A percentile compares a stretch with the other conserved stretches of the same genome.
phyloP scores from a whole-genome alignment of 92 coral and sea anemone genomes.

The Epizoanthus rinbou region DNA sequence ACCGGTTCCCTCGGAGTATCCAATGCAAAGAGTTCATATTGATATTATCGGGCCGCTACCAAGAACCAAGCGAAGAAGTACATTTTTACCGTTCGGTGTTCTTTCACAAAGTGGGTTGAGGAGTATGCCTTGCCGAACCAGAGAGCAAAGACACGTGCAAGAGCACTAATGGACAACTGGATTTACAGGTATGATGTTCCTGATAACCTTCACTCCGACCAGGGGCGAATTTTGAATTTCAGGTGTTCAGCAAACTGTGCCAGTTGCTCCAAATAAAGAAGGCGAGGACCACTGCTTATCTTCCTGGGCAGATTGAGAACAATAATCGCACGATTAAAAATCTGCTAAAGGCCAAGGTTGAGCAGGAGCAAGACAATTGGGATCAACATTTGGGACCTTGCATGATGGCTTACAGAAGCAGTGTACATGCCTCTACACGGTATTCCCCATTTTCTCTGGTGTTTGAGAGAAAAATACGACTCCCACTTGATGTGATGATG shows the following conservation, averaged over 20 bases:
- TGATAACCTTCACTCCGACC: too few species aligned
- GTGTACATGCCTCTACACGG: constrained; percentile 43
- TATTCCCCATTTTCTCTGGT: constrained; percentile 49
- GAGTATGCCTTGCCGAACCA: constrained; percentile 56
- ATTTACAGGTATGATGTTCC: neutral
- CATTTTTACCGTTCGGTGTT: constrained; percentile 48
- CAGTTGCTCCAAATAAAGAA: neutral
- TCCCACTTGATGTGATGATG: constrained; percentile 50
- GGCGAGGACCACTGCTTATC: constrained; percentile 45
- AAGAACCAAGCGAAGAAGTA: constrained; percentile 37
- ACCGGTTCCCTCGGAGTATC: constrained; percentile 47
- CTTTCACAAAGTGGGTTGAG: constrained; percentile 43
- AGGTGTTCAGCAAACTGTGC: too few species aligned
- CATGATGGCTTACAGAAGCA: constrained; percentile 62
- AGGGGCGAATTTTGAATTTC: too few species aligned
- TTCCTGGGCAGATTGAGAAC: constrained; percentile 58
- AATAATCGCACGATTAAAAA: neutral
- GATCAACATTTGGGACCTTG: constrained; percentile 33
- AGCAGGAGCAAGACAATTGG: constrained; percentile 12
- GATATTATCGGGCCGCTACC: constrained; percentile 63
- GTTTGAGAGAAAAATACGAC: constrained; percentile 55
- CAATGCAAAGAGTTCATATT: constrained; percentile 60
- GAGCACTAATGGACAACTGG: constrained; percentile 43
- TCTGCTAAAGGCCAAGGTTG: constrained; percentile 29
- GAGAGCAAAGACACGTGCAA: constrained; percentile 50